These are phyloP conservation scores for Netelia fuscicornis DNA, from an alignment of 2,888 invertebrate genomes.

Conservation along the genomic window DNA sequence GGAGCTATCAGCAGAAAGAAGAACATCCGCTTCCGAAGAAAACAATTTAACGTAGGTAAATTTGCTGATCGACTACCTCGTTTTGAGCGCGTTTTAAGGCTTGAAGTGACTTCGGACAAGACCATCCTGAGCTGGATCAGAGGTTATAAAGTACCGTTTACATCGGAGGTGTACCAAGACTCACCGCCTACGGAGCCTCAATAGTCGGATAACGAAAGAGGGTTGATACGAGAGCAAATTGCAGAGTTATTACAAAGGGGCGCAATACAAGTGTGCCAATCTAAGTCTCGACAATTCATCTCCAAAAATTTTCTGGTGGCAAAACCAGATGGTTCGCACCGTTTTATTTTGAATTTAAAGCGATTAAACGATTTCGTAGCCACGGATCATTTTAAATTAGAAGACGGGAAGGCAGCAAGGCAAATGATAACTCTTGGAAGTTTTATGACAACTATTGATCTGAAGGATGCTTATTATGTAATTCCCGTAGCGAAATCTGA, in stretches of 20 bases:
- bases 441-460: slow-evolving; percentile 43
- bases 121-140: slow-evolving; percentile 65
- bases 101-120: slow-evolving; percentile 57
- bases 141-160: slow-evolving; percentile 62
- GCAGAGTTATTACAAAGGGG: slow-evolving; percentile 10
- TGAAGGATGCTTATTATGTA: slow-evolving; percentile 45
- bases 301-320: background rate
- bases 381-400: slow-evolving; percentile 5
- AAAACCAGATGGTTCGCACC: background rate
- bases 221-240: slow-evolving; percentile 14
- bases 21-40: slow-evolving; percentile 38
- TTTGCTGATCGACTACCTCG: slow-evolving; percentile 62
- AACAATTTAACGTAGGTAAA: slow-evolving; percentile 38
- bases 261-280: background rate
- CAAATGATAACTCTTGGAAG: slow-evolving; percentile 12
- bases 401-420: slow-evolving; percentile 20
- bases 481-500: slow-evolving; percentile 26
- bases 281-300: background rate
- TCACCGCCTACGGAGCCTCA: slow-evolving; percentile 39
- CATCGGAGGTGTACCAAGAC: slow-evolving; percentile 28
- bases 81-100: slow-evolving; percentile 58
- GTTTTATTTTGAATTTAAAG: slow-evolving; percentile 19
- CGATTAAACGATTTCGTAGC: background rate
- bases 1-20: slow-evolving; percentile 52
- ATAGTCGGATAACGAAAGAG: slow-evolving; percentile 48